Evolutionary conservation across 2,113 vertebrate species (phyloP).

Genomic region (Cathartes aura): DNA sequence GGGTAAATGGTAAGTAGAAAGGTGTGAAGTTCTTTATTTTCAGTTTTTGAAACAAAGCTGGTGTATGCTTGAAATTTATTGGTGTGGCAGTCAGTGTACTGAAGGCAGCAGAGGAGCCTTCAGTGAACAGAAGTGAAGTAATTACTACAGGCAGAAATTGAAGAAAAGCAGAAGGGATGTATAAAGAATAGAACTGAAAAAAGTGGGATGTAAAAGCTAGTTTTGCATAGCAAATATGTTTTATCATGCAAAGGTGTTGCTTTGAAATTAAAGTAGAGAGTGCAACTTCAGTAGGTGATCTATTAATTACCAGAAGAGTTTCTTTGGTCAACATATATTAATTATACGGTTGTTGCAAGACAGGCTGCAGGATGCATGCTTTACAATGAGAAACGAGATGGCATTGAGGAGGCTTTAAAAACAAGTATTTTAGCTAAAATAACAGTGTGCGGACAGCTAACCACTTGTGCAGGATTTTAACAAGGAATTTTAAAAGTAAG

Average conservation of each 20-base stretch:
- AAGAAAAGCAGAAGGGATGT: background rate
- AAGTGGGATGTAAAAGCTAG: background rate
- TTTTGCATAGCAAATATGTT: slow-evolving; percentile 23
- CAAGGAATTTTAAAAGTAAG: background rate
- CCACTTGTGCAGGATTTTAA: background rate
- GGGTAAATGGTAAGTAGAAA: background rate
- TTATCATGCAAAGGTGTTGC: background rate
- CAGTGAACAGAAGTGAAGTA: background rate
- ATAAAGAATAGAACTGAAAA: background rate
- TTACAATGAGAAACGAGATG: background rate
- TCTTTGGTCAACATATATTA: background rate
- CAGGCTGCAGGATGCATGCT: background rate
- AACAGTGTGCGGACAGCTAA: background rate
- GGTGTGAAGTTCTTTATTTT: background rate
- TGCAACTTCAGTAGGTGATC: background rate
- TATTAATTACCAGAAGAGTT: background rate
- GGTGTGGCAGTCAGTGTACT: background rate
- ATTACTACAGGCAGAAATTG: background rate
- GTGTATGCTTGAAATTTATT: background rate
- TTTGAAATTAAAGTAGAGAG: slow-evolving; percentile 15
- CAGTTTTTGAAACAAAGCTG: background rate
- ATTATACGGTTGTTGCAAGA: background rate
- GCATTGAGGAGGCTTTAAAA: background rate
- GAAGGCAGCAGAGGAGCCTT: background rate
- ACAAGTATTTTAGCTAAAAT: background rate